Conservation (phyloP, 2,888 invertebrate species). For the Phyto melanocephala region DNA sequence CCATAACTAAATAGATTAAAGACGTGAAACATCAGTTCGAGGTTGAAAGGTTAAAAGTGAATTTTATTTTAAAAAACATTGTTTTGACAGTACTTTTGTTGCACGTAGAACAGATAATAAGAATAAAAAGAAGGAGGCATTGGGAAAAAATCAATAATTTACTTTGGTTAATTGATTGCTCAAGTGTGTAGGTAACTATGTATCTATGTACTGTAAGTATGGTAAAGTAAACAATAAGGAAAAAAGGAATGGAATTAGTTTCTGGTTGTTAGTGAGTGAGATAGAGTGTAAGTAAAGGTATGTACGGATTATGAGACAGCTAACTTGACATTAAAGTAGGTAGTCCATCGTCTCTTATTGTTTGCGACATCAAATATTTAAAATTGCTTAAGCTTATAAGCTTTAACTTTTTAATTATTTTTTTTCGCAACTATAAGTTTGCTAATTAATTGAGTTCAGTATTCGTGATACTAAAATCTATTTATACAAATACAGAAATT, state of each 20-base stretch:
- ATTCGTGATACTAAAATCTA: too few relatives aligned
- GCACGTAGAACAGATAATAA: too few relatives aligned
- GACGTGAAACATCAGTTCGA: constrained; percentile 9
- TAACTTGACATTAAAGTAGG: too few relatives aligned
- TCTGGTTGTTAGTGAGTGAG: not conserved
- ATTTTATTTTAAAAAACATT: not conserved
- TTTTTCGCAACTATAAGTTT: not conserved
- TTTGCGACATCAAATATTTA: not conserved
- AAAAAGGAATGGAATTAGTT: constrained; percentile 13
- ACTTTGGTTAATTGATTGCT: constrained; percentile 5
- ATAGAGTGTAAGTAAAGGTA: not conserved
- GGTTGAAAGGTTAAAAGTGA: constrained; percentile 43
- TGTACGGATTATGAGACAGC: too few relatives aligned
- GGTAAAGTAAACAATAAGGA: not conserved
- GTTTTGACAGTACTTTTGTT: too few relatives aligned
- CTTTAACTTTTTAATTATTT: not conserved
- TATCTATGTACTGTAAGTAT: not conserved
- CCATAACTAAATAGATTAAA: constrained; percentile 85
- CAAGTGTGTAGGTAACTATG: not conserved
- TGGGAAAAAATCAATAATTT: constrained; percentile 42
- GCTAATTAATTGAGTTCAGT: constrained; percentile 7
- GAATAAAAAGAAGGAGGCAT: not conserved
- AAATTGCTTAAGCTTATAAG: not conserved
- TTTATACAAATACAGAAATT: too few relatives aligned
- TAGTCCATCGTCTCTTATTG: not conserved